Evolutionary conservation across 2,888 invertebrate genomes (phyloP).

Genomic region (Fragum whitleyi): DNA sequence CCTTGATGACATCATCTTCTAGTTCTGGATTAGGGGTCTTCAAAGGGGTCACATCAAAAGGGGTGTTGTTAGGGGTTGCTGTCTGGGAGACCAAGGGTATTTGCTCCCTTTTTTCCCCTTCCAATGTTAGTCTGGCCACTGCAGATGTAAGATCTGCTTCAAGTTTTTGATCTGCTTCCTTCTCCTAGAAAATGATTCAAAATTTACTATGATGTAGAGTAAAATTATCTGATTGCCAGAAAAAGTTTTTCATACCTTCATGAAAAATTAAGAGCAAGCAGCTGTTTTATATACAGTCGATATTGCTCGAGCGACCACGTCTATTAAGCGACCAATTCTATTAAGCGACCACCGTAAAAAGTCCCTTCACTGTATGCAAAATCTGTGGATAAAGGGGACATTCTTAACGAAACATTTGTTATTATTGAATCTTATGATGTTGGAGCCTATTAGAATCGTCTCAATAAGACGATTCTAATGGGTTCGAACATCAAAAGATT

Average conservation of each 20-base stretch:
- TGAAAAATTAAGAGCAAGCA: not conserved
- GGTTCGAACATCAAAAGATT: no score
- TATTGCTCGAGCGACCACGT: no score
- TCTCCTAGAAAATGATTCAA: slow-evolving; percentile 26
- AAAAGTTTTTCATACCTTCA: no score
- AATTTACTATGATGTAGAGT: not conserved
- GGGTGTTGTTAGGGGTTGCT: slow-evolving; percentile 83
- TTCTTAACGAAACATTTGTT: no score
- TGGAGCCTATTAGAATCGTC: no score
- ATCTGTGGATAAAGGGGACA: no score
- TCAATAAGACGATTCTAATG: no score
- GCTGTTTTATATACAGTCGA: not conserved
- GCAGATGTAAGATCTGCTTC: slow-evolving; percentile 54
- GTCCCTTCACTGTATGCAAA: no score
- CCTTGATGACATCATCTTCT: slow-evolving; percentile 42
- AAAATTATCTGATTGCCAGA: no score
- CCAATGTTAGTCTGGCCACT: slow-evolving; percentile 60
- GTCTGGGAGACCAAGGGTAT: slow-evolving; percentile 75
- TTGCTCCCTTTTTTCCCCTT: slow-evolving; percentile 43
- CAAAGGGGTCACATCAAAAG: slow-evolving; percentile 81
- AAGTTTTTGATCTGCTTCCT: slow-evolving; percentile 31
- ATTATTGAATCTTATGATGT: no score
- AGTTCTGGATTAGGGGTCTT: slow-evolving; percentile 81
- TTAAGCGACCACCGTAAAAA: no score
- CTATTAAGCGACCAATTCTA: no score